Evolutionary conservation across 2,888 invertebrate genomes (phyloP), one percentile per base, ranked within the genome.

Genomic region (Dendrolimus pini): DNA sequence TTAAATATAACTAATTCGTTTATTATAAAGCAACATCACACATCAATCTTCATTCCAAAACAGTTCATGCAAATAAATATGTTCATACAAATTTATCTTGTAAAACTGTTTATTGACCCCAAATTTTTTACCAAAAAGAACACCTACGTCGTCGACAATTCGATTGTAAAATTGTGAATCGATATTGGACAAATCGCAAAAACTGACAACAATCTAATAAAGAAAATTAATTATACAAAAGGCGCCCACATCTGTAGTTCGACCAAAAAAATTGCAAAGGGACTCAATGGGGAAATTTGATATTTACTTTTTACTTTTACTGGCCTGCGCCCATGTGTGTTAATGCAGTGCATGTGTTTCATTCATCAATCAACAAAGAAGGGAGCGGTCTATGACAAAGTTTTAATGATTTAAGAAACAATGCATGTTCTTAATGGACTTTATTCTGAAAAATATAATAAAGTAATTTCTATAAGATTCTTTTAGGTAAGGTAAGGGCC

Each of bases 341-440:
- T 82, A 80, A 81, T 82, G 80, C 76, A 71, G 60, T 71, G 70
- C 83, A 83, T 78, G 68, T 82, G 83, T 80, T 77, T 65, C 54
- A 69, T 69, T 81, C 78, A 79, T 72, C 47, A 47, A 47, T 47
- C 47, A 47, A 47, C 47, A 47, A 47, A 9, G 47, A 47, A 47
- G 12, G 47, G 12, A 47, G 47, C 2, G 0, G 47, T 47, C 47
- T 30, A 30, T 30, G 30, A 30, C 18, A 30, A 30, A 0, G 30
- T 30, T 30, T 30, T 30, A 30, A 30, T 30, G 6, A 30, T 30
- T 6, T 30, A 3, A 30, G 30, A 30, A 30, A 30, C 6, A 6
- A 30, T 6, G 6, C 30, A 30, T 6, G 30, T 30, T 30, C 30
- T 30, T 30, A 30, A 30, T 30, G 30, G 30, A 30, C 30, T 30